Evolutionary conservation across 2,888 invertebrate genomes (phyloP).

Genomic region (Stenolophus ochropezus): DNA sequence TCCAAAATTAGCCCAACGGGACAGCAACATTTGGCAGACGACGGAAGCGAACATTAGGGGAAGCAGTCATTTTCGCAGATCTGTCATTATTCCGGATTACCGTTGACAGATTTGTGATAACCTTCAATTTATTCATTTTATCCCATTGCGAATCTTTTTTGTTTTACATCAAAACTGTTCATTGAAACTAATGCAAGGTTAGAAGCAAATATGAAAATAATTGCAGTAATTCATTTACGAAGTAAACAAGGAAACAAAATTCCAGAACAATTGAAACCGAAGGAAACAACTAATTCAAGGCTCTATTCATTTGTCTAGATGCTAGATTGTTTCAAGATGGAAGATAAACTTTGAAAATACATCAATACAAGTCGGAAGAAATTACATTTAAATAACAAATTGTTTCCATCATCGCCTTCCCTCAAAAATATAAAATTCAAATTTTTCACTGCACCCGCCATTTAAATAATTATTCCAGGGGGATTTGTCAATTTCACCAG

Average conservation of each 20-base stretch:
- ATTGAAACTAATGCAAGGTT: slow-evolving; percentile 39
- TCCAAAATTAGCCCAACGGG: not conserved
- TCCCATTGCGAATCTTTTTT: not conserved
- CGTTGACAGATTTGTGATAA: not conserved
- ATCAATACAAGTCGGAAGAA: not conserved
- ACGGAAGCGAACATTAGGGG: not conserved
- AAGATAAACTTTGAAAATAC: slow-evolving; percentile 1
- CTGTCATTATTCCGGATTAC: not conserved
- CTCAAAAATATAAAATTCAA: slow-evolving; percentile 35
- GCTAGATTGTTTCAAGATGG: not conserved
- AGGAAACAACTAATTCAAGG: slow-evolving; percentile 32
- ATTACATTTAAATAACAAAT: slow-evolving; percentile 38
- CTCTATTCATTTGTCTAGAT: slow-evolving; percentile 16
- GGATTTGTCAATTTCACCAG: slow-evolving; percentile 16
- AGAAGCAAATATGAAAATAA: slow-evolving; percentile 22
- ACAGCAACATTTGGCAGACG: slow-evolving; percentile 36
- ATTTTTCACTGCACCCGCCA: slow-evolving; percentile 13
- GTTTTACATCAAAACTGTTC: not conserved
- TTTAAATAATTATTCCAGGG: slow-evolving; percentile 30
- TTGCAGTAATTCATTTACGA: slow-evolving; percentile 36
- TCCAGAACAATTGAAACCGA: slow-evolving; percentile 12
- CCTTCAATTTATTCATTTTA: not conserved
- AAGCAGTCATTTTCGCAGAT: slow-evolving; percentile 22
- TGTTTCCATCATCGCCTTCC: not conserved
- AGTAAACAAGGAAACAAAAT: slow-evolving; percentile 27